These are phyloP conservation scores for Oryzaephilus surinamensis DNA, from an alignment of 1,140 invertebrate genomes.

Conservation along the genomic window DNA sequence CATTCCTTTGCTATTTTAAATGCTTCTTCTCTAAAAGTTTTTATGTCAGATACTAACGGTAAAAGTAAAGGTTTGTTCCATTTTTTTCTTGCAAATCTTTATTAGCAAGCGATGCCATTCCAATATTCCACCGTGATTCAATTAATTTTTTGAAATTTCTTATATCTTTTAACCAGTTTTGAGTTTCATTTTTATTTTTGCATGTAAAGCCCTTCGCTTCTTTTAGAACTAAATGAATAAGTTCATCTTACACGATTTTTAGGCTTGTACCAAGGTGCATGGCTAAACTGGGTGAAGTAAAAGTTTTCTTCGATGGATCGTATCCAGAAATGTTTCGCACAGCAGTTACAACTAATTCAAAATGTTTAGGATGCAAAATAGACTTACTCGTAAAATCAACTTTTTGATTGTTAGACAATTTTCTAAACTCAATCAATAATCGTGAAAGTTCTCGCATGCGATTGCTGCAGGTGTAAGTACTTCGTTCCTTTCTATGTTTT, in stretches of 20 bases:
- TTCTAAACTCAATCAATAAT: conserved; percentile 11
- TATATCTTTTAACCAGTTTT: conserved; percentile 3
- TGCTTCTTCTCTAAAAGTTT: conserved; percentile 7
- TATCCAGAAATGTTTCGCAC: conserved; percentile 4
- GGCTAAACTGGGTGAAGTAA: conserved; percentile 9
- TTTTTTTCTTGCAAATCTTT: conserved; percentile 19
- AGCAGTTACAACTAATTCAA: conserved; percentile 6
- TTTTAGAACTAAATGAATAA: conserved; percentile 6
- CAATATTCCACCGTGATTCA: conserved; percentile 10
- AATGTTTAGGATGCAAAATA: conserved; percentile 12
- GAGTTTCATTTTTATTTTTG: conserved; percentile 1
- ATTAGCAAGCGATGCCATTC: conserved; percentile 17
- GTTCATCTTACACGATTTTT: conserved; percentile 8
- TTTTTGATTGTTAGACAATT: conserved; percentile 10
- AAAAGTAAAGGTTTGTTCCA: conserved; percentile 20
- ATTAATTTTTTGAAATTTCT: conserved; percentile 5
- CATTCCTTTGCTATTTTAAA: conserved; percentile 7
- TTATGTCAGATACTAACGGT: conserved; percentile 17
- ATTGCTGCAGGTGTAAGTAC: conserved; percentile 13
- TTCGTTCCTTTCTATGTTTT: conserved; percentile 14
- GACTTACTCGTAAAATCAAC: conserved; percentile 11
- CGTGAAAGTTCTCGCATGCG: conserved; percentile 17
- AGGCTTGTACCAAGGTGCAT: conserved; percentile 9
- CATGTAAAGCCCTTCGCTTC: conserved; percentile 6
- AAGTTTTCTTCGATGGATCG: conserved; percentile 8